Percentiles rank a stretch among this genome's conserved stretches.
These are phyloP conservation scores for Archips crataeganus DNA, from an alignment of 2,888 invertebrate species.

Conservation along the genomic window DNA sequence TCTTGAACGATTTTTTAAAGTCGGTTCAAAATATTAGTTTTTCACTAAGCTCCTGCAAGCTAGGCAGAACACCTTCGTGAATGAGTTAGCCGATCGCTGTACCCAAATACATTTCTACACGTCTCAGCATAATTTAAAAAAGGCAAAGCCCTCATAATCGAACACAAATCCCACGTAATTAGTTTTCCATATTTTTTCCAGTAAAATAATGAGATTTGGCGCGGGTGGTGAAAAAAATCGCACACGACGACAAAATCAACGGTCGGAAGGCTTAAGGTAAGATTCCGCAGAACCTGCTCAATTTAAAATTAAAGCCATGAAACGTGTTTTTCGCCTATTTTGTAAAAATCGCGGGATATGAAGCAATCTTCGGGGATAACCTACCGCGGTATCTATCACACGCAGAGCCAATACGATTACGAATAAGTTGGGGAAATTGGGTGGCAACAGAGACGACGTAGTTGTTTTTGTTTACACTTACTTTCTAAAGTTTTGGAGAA, in stretches of 20 bases:
- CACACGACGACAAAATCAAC: conserved; percentile 65
- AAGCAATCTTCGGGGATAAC: conserved; percentile 82
- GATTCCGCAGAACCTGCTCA: conserved; percentile 83
- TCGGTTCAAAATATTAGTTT: background rate
- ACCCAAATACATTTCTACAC: background rate
- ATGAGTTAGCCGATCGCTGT: background rate
- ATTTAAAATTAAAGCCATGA: conserved; percentile 86
- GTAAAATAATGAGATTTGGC: conserved; percentile 70
- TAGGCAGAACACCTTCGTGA: background rate
- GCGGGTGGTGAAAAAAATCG: conserved; percentile 67
- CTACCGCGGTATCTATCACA: conserved; percentile 52
- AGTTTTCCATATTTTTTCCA: conserved; percentile 70
- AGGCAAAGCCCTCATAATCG: conserved; percentile 38
- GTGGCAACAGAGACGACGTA: background rate
- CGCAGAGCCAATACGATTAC: conserved; percentile 50
- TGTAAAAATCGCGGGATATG: conserved; percentile 84
- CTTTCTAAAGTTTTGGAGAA: background rate
- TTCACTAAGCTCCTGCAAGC: background rate
- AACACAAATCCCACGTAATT: conserved; percentile 70
- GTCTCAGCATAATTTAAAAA: conserved; percentile 16
- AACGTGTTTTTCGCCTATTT: conserved; percentile 86
- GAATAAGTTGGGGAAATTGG: conserved; percentile 13
- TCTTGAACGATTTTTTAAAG: no score
- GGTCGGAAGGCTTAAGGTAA: conserved; percentile 77
- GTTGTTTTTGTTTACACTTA: background rate